A percentile compares a stretch with the other conserved stretches of the same genome.
Evolutionary conservation across 2,888 invertebrate genomes (phyloP).

Genomic region (Drosophila siamana): DNA sequence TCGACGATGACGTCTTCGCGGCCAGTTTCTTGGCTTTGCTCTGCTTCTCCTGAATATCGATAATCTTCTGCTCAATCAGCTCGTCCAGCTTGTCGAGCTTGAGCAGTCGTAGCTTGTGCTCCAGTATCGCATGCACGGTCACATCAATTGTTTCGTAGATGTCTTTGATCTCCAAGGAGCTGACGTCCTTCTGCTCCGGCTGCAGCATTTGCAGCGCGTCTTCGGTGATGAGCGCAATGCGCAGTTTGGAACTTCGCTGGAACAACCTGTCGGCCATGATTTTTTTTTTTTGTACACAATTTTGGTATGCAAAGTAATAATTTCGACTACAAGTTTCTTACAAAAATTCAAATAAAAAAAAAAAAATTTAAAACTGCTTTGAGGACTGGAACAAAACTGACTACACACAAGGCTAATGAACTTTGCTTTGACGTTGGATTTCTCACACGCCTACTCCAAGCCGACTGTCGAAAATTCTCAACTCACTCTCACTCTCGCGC

Average conservation of each 20-base stretch:
- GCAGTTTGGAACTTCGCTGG: background rate
- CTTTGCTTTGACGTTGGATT: too few relatives aligned
- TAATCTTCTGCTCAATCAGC: background rate
- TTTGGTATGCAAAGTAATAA: background rate
- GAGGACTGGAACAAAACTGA: background rate
- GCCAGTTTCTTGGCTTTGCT: background rate
- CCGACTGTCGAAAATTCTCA: slow-evolving; percentile 22
- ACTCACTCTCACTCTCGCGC: slow-evolving; percentile 1
- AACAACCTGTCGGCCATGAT: background rate
- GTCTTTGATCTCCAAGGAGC: background rate
- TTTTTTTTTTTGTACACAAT: too few relatives aligned
- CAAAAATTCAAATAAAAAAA: background rate
- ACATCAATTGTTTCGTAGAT: slow-evolving; percentile 1
- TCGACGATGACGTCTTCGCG: background rate
- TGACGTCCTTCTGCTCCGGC: background rate
- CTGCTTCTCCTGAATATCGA: background rate
- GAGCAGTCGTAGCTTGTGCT: background rate
- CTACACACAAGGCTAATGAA: slow-evolving; percentile 5
- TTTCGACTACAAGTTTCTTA: background rate
- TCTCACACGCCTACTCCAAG: slow-evolving; percentile 27
- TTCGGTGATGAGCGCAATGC: background rate
- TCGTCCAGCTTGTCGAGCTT: background rate
- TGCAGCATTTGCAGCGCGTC: background rate
- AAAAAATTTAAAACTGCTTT: background rate
- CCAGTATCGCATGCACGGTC: background rate